Conservation (phyloP, 2,888 invertebrate species). For the Cheilosia pagana region DNA sequence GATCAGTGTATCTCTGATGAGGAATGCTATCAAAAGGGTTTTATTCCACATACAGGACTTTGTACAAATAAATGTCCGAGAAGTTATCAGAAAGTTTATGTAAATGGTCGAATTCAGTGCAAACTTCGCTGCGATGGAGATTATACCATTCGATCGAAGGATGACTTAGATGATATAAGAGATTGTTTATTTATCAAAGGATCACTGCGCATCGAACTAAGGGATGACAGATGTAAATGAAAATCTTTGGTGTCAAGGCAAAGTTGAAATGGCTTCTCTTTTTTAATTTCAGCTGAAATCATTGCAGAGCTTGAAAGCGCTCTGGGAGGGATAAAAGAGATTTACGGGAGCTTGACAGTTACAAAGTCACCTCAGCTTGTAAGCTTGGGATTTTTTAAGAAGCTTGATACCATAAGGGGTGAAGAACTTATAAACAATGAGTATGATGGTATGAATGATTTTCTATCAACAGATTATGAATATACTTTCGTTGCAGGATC, state of each 20-base stretch:
- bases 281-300: slow-evolving; percentile 76
- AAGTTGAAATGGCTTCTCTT: background rate
- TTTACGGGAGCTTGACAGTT: slow-evolving; percentile 87
- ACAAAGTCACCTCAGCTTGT: slow-evolving; percentile 86
- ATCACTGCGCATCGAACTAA: slow-evolving; percentile 86
- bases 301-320: slow-evolving; percentile 85
- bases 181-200: slow-evolving; percentile 89
- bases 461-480: background rate
- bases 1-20: slow-evolving; percentile 76
- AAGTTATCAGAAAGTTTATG: slow-evolving; percentile 78
- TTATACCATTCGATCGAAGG: slow-evolving; percentile 75
- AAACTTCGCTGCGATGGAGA: slow-evolving; percentile 77
- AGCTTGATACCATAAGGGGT: slow-evolving; percentile 86
- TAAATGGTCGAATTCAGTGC: slow-evolving; percentile 72
- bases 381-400: slow-evolving; percentile 87
- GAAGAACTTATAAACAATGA: slow-evolving; percentile 80
- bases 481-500: slow-evolving; percentile 79
- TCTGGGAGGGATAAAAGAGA: slow-evolving; percentile 86
- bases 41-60: slow-evolving; percentile 76
- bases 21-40: slow-evolving; percentile 76
- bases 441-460: slow-evolving; percentile 73
- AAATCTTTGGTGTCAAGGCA: background rate
- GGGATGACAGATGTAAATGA: slow-evolving; percentile 77
- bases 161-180: slow-evolving; percentile 82
- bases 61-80: slow-evolving; percentile 90